Evolutionary conservation across 30 jellyfish, hydroid and myxozoan species (phyloP).

Genomic region (Phacellophora camtschatica): DNA sequence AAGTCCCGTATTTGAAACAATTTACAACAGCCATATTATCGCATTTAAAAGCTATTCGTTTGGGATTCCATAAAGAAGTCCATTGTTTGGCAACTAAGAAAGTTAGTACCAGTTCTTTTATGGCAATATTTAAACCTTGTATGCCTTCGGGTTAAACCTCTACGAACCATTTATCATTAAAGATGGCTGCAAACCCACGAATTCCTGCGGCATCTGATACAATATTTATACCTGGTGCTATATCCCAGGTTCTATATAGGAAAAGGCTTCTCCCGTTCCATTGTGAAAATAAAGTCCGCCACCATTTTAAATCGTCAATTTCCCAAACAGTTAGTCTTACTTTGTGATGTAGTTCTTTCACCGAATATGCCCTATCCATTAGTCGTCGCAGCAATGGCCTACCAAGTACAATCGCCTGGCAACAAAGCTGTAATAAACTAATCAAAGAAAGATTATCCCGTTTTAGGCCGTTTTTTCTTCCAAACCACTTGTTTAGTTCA

Average conservation of each 20-base stretch:
- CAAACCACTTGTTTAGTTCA: neutral
- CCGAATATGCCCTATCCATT: slow-evolving; percentile 46
- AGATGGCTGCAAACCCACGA: slow-evolving; percentile 19
- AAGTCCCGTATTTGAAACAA: neutral
- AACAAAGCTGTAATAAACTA: slow-evolving; percentile 53
- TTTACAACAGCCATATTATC: slow-evolving; percentile 14
- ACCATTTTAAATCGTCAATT: slow-evolving; percentile 50
- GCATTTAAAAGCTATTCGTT: neutral
- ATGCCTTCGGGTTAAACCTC: neutral
- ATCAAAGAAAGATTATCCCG: slow-evolving; percentile 51
- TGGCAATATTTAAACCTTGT: neutral
- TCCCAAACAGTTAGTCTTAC: slow-evolving; percentile 34
- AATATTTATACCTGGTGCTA: neutral
- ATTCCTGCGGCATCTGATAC: slow-evolving; percentile 8
- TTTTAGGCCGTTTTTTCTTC: slow-evolving; percentile 39
- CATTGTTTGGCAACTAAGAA: slow-evolving; percentile 16
- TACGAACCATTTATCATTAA: neutral
- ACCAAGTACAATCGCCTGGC: no score
- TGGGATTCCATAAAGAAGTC: neutral
- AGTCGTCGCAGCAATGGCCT: slow-evolving; percentile 22
- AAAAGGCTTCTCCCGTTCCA: slow-evolving; percentile 74
- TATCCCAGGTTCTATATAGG: neutral
- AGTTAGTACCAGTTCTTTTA: slow-evolving; percentile 20
- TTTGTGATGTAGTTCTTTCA: slow-evolving; percentile 11
- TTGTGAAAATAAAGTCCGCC: slow-evolving; percentile 34